Evolutionary conservation across 2,797 vertebrate species (phyloP).

Genomic region (Pelochelys cantorii): DNA sequence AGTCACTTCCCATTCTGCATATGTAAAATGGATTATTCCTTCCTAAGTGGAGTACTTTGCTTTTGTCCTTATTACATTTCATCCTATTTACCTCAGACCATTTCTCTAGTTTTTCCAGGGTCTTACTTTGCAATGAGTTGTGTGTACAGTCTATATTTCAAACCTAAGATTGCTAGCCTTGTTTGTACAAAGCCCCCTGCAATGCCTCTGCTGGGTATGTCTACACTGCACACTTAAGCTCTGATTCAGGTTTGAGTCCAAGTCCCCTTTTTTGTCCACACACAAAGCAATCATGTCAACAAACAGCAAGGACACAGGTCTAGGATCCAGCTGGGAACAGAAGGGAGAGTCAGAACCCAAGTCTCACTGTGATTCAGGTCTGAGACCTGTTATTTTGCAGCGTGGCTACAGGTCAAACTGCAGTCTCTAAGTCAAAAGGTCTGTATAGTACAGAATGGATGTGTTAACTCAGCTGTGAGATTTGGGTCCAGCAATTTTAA

Average conservation of each 20-base stretch:
- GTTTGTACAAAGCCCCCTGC: constrained; percentile 64
- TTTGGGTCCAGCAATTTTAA: neutral
- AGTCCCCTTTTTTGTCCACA: neutral
- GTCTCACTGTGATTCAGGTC: neutral
- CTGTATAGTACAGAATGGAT: neutral
- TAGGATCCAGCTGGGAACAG: neutral
- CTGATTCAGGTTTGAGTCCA: neutral
- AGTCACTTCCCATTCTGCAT: too few species aligned
- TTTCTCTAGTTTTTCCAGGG: neutral
- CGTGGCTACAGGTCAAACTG: neutral
- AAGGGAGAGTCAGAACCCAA: neutral
- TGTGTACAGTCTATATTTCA: constrained; percentile 33
- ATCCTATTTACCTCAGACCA: too few species aligned
- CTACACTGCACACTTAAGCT: neutral
- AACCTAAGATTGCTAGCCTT: constrained; percentile 45
- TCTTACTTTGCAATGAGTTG: neutral
- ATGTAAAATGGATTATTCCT: too few species aligned
- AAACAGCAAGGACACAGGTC: neutral
- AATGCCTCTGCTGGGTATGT: neutral
- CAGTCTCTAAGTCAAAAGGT: neutral
- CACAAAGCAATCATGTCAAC: neutral
- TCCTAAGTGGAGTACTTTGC: too few species aligned
- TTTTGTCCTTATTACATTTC: too few species aligned
- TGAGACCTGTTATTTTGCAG: neutral
- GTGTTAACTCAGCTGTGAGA: neutral